Conservation (phyloP, 2,113 vertebrate genomes). For the Mirza zaza region DNA sequence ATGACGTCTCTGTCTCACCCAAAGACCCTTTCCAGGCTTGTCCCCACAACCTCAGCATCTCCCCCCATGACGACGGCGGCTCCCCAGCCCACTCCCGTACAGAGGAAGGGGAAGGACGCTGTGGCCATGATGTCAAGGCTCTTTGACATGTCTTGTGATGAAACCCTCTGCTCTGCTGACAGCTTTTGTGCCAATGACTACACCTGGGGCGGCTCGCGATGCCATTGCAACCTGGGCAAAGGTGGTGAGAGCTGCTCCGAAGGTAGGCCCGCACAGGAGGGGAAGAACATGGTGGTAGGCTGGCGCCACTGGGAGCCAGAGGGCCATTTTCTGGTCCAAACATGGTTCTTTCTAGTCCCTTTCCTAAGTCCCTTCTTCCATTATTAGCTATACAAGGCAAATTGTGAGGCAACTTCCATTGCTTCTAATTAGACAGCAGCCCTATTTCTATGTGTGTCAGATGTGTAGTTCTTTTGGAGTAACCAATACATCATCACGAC, state of each 20-base stretch:
- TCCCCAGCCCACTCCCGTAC: not conserved
- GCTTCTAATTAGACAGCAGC: not conserved
- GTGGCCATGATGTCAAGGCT: constrained; percentile 75
- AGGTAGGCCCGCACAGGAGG: constrained; percentile 81
- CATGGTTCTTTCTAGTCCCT: not conserved
- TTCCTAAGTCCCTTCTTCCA: not conserved
- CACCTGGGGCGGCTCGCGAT: constrained; percentile 89
- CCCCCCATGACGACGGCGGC: not conserved
- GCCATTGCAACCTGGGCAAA: constrained; percentile 94
- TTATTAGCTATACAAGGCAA: not conserved
- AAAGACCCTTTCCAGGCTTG: constrained; percentile 77
- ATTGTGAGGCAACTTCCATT: not conserved
- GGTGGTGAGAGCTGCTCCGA: constrained; percentile 90
- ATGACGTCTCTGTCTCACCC: constrained; percentile 77
- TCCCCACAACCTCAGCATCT: constrained; percentile 67
- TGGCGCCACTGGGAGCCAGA: not conserved
- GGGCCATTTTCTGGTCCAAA: not conserved
- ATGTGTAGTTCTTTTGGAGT: not conserved
- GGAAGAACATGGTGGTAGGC: not conserved
- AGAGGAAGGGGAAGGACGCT: constrained; percentile 46
- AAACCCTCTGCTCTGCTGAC: constrained; percentile 90
- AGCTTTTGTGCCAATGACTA: constrained; percentile 95
- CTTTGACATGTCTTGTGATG: constrained; percentile 90
- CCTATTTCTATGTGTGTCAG: not conserved
- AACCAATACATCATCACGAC: not conserved